phyloP scores from a whole-genome alignment of 2,797 vertebrate species.

The Sebastes hubbsi region DNA sequence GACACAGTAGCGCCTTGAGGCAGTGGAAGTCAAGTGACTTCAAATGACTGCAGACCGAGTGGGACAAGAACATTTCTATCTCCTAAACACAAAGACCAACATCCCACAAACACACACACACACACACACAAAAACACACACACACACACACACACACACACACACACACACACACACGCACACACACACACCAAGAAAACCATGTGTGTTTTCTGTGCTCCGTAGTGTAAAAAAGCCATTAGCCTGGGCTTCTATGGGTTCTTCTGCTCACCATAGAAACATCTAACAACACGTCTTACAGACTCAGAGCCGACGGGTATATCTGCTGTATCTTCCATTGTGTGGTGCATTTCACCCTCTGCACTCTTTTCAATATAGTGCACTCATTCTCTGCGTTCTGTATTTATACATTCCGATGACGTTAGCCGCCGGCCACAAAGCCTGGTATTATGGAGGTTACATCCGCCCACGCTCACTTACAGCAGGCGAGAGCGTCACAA shows the following conservation, averaged over 20 bases:
- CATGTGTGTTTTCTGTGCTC: neutral
- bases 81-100: neutral
- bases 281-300: neutral
- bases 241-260: neutral
- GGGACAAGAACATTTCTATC: constrained; percentile 11
- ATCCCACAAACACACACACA: neutral
- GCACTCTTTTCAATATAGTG: constrained; percentile 15
- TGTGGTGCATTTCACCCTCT: constrained; percentile 13
- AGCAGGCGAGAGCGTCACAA: neutral
- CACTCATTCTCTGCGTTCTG: constrained; percentile 45
- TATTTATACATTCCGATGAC: constrained; percentile 65
- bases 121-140: too few relatives aligned
- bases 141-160: constrained; percentile 2
- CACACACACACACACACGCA: neutral
- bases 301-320: constrained; percentile 17
- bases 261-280: constrained; percentile 16
- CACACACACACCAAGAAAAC: neutral
- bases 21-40: constrained; percentile 26
- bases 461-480: constrained; percentile 44
- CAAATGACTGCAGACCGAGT: constrained; percentile 11
- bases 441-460: constrained; percentile 50
- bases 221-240: constrained; percentile 9
- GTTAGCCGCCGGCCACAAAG: constrained; percentile 63
- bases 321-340: constrained; percentile 36
- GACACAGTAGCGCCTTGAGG: constrained; percentile 1